Conservation (phyloP, 2,113 vertebrate species). For the Neodontobutis hainanensis region DNA sequence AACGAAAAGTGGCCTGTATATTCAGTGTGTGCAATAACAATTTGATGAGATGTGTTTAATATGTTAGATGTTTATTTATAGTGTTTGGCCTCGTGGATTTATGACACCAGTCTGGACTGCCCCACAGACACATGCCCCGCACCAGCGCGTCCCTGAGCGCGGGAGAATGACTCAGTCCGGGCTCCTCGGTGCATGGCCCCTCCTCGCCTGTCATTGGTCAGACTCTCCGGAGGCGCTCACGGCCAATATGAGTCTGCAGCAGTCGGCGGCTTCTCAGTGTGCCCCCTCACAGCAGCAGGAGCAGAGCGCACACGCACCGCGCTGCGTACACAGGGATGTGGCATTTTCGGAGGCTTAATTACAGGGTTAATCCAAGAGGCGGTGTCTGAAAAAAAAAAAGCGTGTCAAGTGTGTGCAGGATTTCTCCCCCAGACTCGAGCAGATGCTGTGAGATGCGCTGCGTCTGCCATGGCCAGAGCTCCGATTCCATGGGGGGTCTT, state of each 20-base stretch:
- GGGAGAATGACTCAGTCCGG: background rate
- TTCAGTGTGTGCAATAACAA: too few species aligned
- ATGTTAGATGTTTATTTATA: too few species aligned
- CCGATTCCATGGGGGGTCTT: constrained; percentile 86
- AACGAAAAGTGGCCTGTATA: too few species aligned
- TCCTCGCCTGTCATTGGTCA: constrained; percentile 45
- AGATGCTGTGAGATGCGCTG: constrained; percentile 83
- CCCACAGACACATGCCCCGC: background rate
- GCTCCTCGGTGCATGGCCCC: background rate
- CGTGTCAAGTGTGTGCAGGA: background rate
- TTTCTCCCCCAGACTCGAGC: constrained; percentile 6
- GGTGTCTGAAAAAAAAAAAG: constrained; percentile 12
- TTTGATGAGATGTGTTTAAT: too few species aligned
- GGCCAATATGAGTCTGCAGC: constrained; percentile 27
- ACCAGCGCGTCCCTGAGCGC: constrained; percentile 6
- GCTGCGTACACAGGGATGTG: background rate
- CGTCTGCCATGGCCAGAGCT: constrained; percentile 86
- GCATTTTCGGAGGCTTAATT: background rate
- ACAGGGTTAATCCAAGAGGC: background rate
- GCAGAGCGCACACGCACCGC: constrained; percentile 4
- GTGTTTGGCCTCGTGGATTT: too few species aligned
- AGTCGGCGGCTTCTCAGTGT: constrained; percentile 20
- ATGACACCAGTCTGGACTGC: too few species aligned
- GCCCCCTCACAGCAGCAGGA: constrained; percentile 28
- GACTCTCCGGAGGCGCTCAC: constrained; percentile 20